Conservation (phyloP, 2,113 vertebrate species). For the Phocoena phocoena region DNA sequence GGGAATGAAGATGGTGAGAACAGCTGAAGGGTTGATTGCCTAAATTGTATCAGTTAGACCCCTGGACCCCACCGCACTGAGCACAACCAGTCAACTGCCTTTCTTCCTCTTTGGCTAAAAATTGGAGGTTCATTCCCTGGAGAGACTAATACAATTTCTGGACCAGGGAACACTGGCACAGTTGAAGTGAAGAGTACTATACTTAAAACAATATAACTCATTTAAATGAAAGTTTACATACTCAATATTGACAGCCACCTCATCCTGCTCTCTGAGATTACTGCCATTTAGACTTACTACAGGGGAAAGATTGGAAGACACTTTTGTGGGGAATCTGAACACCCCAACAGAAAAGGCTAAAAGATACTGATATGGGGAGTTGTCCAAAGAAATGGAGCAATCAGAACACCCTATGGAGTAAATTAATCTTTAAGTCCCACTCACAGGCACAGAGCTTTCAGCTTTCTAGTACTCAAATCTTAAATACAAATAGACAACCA, state of each 20-base stretch:
- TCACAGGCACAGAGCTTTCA: background rate
- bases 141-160: background rate
- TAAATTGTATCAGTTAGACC: background rate
- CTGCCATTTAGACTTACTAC: background rate
- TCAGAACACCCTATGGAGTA: background rate
- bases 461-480: background rate
- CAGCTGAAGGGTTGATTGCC: background rate
- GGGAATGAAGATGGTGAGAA: background rate
- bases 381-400: background rate
- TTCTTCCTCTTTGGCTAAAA: background rate
- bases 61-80: background rate
- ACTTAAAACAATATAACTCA: background rate
- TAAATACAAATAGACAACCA: background rate
- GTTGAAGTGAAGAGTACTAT: background rate
- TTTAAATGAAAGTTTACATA: background rate
- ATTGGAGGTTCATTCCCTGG: background rate
- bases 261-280: background rate
- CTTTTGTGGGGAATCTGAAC: background rate
- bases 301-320: background rate
- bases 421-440: background rate
- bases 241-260: background rate
- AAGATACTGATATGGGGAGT: background rate
- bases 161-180: background rate
- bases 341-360: background rate
- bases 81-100: background rate